Evolutionary conservation across 2,113 vertebrate genomes (phyloP).

Genomic region (Otis tarda): DNA sequence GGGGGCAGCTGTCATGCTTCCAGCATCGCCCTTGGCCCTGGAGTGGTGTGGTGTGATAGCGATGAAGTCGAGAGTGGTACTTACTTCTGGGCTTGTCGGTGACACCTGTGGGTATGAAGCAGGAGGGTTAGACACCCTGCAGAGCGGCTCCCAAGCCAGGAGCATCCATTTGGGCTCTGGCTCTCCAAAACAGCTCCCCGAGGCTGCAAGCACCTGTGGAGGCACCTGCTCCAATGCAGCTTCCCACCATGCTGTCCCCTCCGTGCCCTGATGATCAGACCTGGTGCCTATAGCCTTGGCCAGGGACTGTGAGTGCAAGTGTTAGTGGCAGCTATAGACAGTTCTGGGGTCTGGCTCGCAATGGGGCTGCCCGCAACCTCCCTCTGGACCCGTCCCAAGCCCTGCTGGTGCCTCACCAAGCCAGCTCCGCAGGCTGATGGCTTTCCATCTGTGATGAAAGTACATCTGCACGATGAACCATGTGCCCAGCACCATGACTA

Average conservation of each 20-base stretch:
- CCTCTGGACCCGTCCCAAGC: rapidly evolving
- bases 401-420: not conserved
- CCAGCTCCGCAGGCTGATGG: constrained; percentile 52
- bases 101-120: constrained; percentile 8
- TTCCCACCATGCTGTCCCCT: not conserved
- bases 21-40: not conserved
- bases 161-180: not conserved
- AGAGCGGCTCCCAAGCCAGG: not conserved
- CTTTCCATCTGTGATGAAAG: not conserved
- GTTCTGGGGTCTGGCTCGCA: not conserved
- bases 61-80: not conserved
- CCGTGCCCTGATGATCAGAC: not conserved
- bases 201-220: not conserved
- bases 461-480: constrained; percentile 27
- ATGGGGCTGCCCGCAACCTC: rapidly evolving
- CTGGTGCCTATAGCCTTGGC: not conserved
- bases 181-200: not conserved
- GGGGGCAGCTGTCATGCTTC: rapidly evolving
- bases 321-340: rapidly evolving
- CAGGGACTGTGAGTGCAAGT: not conserved
- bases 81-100: not conserved
- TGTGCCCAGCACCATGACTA: not conserved
- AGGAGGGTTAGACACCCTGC: not conserved
- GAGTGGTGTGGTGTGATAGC: not conserved
- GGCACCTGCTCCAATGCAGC: not conserved